phyloP scores from a whole-genome alignment of 1,140 invertebrate species.

The Parasteatoda tepidariorum region DNA sequence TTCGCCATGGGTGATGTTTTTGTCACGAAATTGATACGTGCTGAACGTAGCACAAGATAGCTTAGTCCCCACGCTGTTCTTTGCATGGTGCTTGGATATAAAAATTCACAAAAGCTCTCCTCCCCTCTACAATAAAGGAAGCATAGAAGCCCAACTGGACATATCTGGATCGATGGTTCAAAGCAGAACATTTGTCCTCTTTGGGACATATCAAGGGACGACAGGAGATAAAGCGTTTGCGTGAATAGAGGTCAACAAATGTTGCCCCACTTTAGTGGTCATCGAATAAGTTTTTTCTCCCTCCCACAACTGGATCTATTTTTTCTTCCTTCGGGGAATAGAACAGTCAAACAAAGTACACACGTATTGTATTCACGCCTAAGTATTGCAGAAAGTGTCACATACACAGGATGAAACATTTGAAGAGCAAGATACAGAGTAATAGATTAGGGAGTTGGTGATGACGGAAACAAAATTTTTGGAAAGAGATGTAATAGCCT shows the following conservation, averaged over 20 bases:
- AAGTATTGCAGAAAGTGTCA: too few species aligned
- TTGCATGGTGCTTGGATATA: too few species aligned
- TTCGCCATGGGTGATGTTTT: too few species aligned
- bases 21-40: too few species aligned
- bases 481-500: too few species aligned
- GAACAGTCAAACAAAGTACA: neutral
- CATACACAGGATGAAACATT: too few species aligned
- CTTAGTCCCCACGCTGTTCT: too few species aligned
- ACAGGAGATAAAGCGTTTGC: slow-evolving; percentile 40
- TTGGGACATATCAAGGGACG: slow-evolving; percentile 26
- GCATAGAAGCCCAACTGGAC: neutral
- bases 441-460: too few species aligned
- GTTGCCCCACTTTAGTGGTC: slow-evolving; percentile 53
- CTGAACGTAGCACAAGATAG: too few species aligned
- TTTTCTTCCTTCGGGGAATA: neutral
- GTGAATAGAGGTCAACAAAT: slow-evolving; percentile 57
- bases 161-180: slow-evolving; percentile 27
- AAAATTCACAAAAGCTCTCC: neutral
- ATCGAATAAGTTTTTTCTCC: slow-evolving; percentile 13
- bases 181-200: slow-evolving; percentile 42
- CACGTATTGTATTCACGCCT: neutral
- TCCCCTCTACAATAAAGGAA: neutral
- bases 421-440: too few species aligned
- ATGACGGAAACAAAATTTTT: too few species aligned
- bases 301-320: neutral